phyloP scores from a whole-genome alignment of 2,888 invertebrate species.

The Nipponacmea schrenckii region DNA sequence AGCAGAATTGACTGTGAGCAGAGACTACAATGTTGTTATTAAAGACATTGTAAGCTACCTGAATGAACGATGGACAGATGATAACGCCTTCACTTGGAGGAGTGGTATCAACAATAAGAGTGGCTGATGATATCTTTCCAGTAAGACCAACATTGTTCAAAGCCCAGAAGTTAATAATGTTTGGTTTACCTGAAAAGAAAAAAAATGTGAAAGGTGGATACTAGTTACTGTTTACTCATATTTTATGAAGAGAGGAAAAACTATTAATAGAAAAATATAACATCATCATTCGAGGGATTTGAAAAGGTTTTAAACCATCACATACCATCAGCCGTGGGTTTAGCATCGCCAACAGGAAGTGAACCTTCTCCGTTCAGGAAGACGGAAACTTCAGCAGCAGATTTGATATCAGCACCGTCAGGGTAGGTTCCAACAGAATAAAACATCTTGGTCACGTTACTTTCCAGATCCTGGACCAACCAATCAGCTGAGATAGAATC shows the following conservation, averaged over 20 bases:
- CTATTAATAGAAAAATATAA: no score
- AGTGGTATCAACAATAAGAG: constrained; percentile 30
- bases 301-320: no score
- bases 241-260: no score
- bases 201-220: neutral
- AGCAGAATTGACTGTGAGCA: no score
- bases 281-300: no score
- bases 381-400: neutral
- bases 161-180: constrained; percentile 31
- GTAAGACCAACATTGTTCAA: constrained; percentile 31
- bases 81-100: constrained; percentile 27
- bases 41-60: constrained; percentile 19
- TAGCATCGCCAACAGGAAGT: constrained; percentile 18
- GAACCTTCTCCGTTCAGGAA: constrained; percentile 19
- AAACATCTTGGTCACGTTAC: constrained; percentile 19
- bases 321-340: constrained; percentile 23
- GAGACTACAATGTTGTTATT: no score
- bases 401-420: constrained; percentile 21
- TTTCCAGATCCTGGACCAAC: constrained; percentile 23
- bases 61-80: constrained; percentile 30
- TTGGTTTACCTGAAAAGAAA: constrained; percentile 31
- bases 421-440: constrained; percentile 36
- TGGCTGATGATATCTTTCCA: constrained; percentile 20
- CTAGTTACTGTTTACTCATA: no score
- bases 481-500: constrained; percentile 31